Evolutionary conservation across 2,797 vertebrate species (phyloP), one percentile per base, ranked within the genome.

Genomic region (Phataginus tetradactyla): DNA sequence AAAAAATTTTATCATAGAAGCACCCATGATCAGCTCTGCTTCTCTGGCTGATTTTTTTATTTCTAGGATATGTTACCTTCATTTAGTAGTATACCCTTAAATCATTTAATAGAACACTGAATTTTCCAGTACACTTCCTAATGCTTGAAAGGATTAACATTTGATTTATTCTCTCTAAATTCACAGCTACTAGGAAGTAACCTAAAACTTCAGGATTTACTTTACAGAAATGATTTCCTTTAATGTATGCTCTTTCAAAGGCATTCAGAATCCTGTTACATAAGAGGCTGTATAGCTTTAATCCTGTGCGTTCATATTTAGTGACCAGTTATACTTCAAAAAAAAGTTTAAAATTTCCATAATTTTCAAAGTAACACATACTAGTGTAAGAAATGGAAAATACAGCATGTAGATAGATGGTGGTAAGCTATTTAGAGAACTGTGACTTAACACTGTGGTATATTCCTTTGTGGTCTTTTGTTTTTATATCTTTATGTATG

Each of bases 71-170:
- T 75, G 49, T 95, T 85, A 86, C 75, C 29, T 91, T 97, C 57
- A 71, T 81, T 94, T 97, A 87, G 61, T 85, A 42, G 29, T 64
- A 3, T 94, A 49, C 71, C 95, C 32, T 29, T 45, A 68, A 91
- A 75, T 96, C 69, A 86, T 90, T 97, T 94, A 55, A 49, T 96
- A 75, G 83, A 96, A 83, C 71, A 71, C 45, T 88, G 96, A 86
- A 92, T 95, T 97, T 96, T 93, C 95, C 98, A 80, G 75, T 95
- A 68, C 64, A 89, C 32, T 95, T 98, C 96, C 96, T 98, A 97
- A 98, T 95, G 97, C 97, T 96, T 96, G 97, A 97, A 97, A 97
- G 97, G 98, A 98, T 98, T 98, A 98, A 81, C 94, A 64, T 98
- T 88, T 97, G 97, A 94, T 98, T 98, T 98, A 98, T 98, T 98